Base-by-base conservation (phyloP, 2,888 invertebrate species). In the Ceriagrion tenellum region DNA sequence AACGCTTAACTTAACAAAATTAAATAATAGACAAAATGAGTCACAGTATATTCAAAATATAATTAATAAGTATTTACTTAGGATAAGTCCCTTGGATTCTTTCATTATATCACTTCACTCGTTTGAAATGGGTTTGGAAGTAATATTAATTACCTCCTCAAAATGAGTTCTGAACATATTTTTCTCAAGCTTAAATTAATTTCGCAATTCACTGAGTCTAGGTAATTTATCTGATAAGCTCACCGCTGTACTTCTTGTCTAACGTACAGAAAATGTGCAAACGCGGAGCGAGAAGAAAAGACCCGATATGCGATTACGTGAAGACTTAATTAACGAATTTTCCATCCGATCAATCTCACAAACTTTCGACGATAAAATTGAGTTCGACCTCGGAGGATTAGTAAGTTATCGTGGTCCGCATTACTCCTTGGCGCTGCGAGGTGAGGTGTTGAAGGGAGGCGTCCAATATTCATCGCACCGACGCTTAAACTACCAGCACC, bases 281-380 rank as follows among this genome's bases (percentile, higher is more conserved):
- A 35, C 35, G 1, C 6, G 12, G 3, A 35, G 35, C 16, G 81
- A 81, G 10, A 35, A 81, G 30, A 81, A 81, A 35, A 81, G n/a
- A 81, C 30, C 35, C 35, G 26, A 30, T 35, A 81, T 35, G 81
- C 81, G 35, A 81, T 81, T 35, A 81, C 16, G 35, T 13, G 81
- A 35, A 13, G 18, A 13, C 35, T 81, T 81, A 81, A 81, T 81
- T 81, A 81, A 35, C 12, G 81, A 81, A 81, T 81, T 81, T 81
- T 81, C 81, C 81, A 81, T 81, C 35, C 81, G 81, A 81, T 35
- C 81, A 81, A 81, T 81, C 81, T 81, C 30, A 8, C 81, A 35
- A 81, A 81, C 35, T 81, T 81, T 35, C 30, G 16, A 30, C 81
- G 35, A 81, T 81, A 81, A 81, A 81, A 35, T 81, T 81, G 81